These are phyloP conservation scores for Metopia argyrocephala DNA, from an alignment of 2,888 invertebrate genomes.

Conservation along the genomic window DNA sequence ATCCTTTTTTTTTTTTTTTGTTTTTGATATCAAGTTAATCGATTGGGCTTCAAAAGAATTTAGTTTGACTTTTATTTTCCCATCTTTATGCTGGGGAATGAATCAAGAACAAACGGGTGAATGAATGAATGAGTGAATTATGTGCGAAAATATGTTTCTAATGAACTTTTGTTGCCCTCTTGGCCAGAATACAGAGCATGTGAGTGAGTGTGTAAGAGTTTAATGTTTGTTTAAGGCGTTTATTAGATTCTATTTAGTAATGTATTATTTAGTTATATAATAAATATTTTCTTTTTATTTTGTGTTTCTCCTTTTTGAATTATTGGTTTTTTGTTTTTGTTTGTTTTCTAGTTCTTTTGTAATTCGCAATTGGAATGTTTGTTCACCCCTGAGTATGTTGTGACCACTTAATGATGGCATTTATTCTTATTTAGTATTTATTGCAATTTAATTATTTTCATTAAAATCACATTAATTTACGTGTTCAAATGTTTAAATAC, in stretches of 20 bases:
- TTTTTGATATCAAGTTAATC: constrained; percentile 71
- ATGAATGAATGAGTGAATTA: constrained; percentile 42
- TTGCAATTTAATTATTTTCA: constrained; percentile 67
- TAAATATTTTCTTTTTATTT: constrained; percentile 14
- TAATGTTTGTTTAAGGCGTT: constrained; percentile 63
- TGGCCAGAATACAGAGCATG: not conserved
- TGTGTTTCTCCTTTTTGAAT: not conserved
- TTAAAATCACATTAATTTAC: constrained; percentile 58
- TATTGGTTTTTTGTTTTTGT: not conserved
- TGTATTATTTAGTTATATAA: constrained; percentile 43
- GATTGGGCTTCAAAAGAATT: constrained; percentile 68
- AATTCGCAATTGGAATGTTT: constrained; percentile 29
- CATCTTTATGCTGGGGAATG: constrained; percentile 23
- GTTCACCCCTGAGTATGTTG: not conserved
- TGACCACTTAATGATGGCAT: constrained; percentile 17
- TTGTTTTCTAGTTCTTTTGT: constrained; percentile 15
- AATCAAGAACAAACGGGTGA: not conserved
- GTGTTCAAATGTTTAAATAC: constrained; percentile 30
- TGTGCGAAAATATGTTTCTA: constrained; percentile 58
- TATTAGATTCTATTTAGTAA: constrained; percentile 61
- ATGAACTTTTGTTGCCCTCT: constrained; percentile 61
- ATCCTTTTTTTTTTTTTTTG: constrained; percentile 63
- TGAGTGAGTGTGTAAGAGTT: not conserved
- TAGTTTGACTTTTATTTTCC: constrained; percentile 39
- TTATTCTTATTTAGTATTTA: constrained; percentile 45